phyloP scores from a whole-genome alignment of 2,113 vertebrate genomes.

The Zosterops pallidus region DNA sequence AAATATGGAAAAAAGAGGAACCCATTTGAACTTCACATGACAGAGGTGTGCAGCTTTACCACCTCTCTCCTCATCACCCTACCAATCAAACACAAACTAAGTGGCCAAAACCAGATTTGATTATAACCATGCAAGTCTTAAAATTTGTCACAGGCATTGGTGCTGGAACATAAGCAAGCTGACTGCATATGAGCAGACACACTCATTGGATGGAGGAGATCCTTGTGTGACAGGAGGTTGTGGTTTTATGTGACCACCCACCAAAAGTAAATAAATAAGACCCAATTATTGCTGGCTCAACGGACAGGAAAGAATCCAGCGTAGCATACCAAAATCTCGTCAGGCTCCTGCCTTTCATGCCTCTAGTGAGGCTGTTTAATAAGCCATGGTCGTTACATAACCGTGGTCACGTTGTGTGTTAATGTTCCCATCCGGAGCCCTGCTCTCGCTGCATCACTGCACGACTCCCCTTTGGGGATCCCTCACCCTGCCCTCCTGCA shows the following conservation, averaged over 20 bases:
- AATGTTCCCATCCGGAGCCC: not conserved
- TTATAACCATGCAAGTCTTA: not conserved
- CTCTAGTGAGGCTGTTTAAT: constrained; percentile 47
- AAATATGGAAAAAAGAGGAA: not conserved
- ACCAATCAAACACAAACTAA: not conserved
- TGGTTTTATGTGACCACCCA: constrained; percentile 3
- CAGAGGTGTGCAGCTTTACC: not conserved
- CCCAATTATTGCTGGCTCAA: constrained; percentile 39
- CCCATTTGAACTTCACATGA: not conserved
- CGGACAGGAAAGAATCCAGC: constrained; percentile 22
- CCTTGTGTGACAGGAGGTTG: not conserved
- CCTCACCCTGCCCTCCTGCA: not conserved
- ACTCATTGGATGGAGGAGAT: not conserved
- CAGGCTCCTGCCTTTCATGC: not conserved
- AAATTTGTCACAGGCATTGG: not conserved
- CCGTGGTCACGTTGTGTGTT: not conserved
- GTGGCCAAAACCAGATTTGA: not conserved
- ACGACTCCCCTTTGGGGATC: not conserved
- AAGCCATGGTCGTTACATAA: constrained; percentile 24
- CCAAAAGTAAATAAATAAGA: constrained; percentile 63
- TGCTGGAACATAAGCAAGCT: not conserved
- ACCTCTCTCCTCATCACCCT: not conserved
- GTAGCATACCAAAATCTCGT: not conserved
- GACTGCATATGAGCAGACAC: not conserved
- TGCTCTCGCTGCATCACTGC: not conserved